These are phyloP conservation scores for Mellilla xanthometata DNA, from an alignment of 2,888 invertebrate genomes.

Conservation along the genomic window DNA sequence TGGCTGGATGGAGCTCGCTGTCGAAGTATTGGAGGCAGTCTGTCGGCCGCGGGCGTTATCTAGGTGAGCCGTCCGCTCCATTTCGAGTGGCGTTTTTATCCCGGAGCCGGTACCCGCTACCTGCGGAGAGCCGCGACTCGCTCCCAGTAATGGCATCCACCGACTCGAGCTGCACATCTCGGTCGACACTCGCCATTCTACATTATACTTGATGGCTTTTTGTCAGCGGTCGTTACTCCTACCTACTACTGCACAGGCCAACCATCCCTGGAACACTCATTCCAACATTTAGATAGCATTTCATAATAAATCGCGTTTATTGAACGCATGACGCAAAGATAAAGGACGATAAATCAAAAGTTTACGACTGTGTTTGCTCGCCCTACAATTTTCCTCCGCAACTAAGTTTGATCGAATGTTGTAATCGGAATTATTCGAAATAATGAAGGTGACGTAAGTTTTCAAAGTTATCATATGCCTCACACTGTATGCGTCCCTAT, in stretches of 20 bases:
- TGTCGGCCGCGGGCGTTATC: conserved; percentile 57
- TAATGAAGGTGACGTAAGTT: conserved; percentile 17
- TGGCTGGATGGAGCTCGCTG: conserved; percentile 37
- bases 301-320: conserved; percentile 37
- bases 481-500: conserved; percentile 20
- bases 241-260: neutral
- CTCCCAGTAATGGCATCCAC: conserved; percentile 36
- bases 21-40: conserved; percentile 40
- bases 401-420: conserved; percentile 24
- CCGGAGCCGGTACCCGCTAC: conserved; percentile 57
- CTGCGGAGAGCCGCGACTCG: conserved; percentile 50
- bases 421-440: conserved; percentile 4
- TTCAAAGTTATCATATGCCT: conserved; percentile 18
- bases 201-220: conserved; percentile 28
- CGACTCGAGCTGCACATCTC: neutral
- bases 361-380: conserved; percentile 46
- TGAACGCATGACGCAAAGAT: conserved; percentile 49
- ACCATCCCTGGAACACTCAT: neutral
- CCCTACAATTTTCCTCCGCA: conserved; percentile 3
- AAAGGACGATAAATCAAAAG: conserved; percentile 52
- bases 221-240: conserved; percentile 31
- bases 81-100: conserved; percentile 78
- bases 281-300: conserved; percentile 26
- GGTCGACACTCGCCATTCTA: conserved; percentile 35
- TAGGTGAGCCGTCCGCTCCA: conserved; percentile 74